A percentile compares a stretch with the other conserved stretches of the same genome.
phyloP scores from a whole-genome alignment of 2,888 invertebrate species.

The Cheilosia variabilis region DNA sequence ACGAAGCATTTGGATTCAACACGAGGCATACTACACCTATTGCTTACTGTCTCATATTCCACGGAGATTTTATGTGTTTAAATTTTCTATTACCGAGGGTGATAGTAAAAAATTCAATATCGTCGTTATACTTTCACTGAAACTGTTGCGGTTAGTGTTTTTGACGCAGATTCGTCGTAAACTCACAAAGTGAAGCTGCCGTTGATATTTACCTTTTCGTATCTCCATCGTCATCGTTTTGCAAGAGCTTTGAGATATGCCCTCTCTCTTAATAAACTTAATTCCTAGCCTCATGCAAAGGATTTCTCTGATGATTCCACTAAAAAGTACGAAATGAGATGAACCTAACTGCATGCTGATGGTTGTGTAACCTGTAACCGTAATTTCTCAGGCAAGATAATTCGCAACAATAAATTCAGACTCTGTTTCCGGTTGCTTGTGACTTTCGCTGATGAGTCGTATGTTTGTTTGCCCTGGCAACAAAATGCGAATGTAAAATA shows the following conservation, averaged over 20 bases:
- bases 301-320: background rate
- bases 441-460: background rate
- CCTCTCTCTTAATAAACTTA: background rate
- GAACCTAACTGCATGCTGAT: background rate
- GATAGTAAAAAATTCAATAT: background rate
- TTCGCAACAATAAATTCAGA: background rate
- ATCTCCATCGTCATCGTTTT: background rate
- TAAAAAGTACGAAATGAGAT: background rate
- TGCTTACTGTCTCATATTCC: background rate
- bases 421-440: background rate
- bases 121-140: slow-evolving; percentile 25
- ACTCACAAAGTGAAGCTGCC: slow-evolving; percentile 1
- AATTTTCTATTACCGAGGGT: slow-evolving; percentile 5
- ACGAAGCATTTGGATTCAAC: background rate
- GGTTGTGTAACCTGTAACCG: background rate
- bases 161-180: slow-evolving; percentile 5
- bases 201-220: slow-evolving; percentile 3
- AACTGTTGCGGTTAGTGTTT: background rate
- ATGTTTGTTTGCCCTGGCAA: background rate
- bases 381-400: background rate
- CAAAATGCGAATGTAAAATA: too few species aligned
- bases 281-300: background rate
- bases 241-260: background rate
- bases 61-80: slow-evolving; percentile 13
- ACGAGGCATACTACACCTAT: background rate